Percentiles rank a stretch among this genome's conserved stretches.
Conservation (phyloP, 2,888 invertebrate species). For the Thereva nobilitata region DNA sequence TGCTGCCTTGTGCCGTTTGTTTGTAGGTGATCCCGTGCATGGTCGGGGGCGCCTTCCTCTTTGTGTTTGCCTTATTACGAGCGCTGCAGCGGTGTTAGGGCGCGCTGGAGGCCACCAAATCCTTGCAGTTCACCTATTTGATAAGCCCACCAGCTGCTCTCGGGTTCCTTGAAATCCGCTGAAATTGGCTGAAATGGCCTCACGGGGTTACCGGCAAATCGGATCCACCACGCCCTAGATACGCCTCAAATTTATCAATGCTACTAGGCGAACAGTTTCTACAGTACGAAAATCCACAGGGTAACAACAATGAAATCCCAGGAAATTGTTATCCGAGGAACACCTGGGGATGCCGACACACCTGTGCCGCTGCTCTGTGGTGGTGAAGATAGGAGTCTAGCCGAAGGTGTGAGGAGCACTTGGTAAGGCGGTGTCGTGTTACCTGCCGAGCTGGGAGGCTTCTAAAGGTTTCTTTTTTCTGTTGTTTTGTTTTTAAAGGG, state of each 20-base stretch:
- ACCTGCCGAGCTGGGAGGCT: no score
- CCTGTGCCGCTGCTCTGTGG: constrained; percentile 2
- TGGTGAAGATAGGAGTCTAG: neutral
- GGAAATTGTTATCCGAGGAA: constrained; percentile 14
- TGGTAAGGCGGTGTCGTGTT: no score
- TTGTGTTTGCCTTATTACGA: no score
- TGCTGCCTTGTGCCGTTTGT: no score
- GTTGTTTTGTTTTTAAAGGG: no score
- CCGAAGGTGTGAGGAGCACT: neutral
- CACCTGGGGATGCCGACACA: constrained; percentile 11
- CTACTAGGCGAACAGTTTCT: constrained; percentile 54
- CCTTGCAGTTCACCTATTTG: neutral
- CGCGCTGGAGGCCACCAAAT: no score
- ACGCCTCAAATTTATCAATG: constrained; percentile 59
- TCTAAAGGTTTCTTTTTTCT: no score
- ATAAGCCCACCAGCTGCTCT: constrained; percentile 13
- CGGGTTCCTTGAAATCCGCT: constrained; percentile 38
- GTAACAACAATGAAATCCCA: constrained; percentile 25
- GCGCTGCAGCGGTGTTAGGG: no score
- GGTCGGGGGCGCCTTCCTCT: no score
- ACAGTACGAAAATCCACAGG: constrained; percentile 2
- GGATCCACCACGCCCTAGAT: constrained; percentile 60
- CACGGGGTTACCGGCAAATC: constrained; percentile 46
- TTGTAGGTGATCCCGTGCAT: no score
- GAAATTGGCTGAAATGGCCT: constrained; percentile 42